A percentile compares a stretch with the other conserved stretches of the same genome.
Evolutionary conservation across 35 echinoderm and acorn worm genomes (phyloP).

Genomic region (Amphiura filiformis): DNA sequence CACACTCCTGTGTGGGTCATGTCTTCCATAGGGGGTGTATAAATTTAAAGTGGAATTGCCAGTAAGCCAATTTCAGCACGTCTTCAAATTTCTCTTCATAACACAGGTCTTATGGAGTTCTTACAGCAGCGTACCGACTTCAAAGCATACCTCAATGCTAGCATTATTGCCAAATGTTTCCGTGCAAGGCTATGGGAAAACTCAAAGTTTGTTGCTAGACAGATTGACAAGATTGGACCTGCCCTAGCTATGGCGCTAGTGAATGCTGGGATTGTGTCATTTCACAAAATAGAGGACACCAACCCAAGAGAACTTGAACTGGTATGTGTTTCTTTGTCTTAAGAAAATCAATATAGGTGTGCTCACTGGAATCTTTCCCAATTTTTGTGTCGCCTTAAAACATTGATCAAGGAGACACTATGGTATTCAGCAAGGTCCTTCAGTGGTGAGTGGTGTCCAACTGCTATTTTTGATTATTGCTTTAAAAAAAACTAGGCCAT

Average conservation of each 20-base stretch:
- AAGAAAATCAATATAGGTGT: not conserved
- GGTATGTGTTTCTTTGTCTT: constrained; percentile 48
- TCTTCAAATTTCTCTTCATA: not conserved
- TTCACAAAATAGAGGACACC: constrained; percentile 57
- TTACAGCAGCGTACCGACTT: constrained; percentile 45
- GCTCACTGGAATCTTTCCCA: not conserved
- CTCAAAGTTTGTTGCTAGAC: constrained; percentile 60
- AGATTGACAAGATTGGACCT: constrained; percentile 69
- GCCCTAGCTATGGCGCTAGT: constrained; percentile 59
- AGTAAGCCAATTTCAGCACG: no score
- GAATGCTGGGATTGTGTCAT: constrained; percentile 68
- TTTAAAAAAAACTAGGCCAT: no score
- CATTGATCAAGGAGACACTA: not conserved
- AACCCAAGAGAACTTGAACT: constrained; percentile 83
- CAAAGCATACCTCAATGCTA: constrained; percentile 56
- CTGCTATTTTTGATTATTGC: no score
- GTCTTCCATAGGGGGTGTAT: no score
- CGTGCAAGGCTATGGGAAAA: constrained; percentile 82
- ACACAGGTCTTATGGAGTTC: constrained; percentile 54
- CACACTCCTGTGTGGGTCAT: no score
- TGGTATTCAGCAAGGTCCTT: no score
- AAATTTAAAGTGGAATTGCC: no score
- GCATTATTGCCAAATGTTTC: constrained; percentile 58
- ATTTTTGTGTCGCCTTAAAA: not conserved
- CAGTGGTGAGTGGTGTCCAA: no score